phyloP scores from a whole-genome alignment of 2,888 invertebrate species.

The Noctuana brunneofusca region DNA sequence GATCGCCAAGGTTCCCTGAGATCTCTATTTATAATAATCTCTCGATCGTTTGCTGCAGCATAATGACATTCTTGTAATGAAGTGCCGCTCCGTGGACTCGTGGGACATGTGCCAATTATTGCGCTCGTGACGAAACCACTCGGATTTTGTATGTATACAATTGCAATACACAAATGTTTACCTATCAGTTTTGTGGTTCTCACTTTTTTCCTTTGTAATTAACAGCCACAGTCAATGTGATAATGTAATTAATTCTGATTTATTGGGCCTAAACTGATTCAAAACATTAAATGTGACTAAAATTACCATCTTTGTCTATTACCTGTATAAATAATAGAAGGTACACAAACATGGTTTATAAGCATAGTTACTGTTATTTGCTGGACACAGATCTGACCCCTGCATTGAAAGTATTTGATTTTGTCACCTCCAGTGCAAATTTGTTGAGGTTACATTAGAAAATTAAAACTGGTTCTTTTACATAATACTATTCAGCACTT shows the following conservation, averaged over 20 bases:
- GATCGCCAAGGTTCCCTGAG: constrained; percentile 69
- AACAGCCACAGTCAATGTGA: background rate
- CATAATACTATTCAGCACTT: background rate
- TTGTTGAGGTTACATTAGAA: background rate
- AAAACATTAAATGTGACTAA: background rate
- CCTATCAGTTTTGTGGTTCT: constrained; percentile 49
- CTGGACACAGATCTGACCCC: background rate
- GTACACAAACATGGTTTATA: background rate
- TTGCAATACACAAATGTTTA: constrained; percentile 56
- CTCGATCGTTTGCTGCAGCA: constrained; percentile 75
- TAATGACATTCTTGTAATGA: constrained; percentile 81
- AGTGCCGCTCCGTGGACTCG: constrained; percentile 72
- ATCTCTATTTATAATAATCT: constrained; percentile 80
- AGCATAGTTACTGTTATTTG: background rate
- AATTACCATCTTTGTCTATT: background rate
- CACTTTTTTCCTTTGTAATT: constrained; percentile 26
- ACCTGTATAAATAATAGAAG: background rate
- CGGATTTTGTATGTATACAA: constrained; percentile 72
- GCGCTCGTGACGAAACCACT: constrained; percentile 69
- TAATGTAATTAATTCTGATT: background rate
- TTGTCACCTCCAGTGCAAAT: background rate
- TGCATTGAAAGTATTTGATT: background rate
- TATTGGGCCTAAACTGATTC: background rate
- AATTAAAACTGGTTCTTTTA: constrained; percentile 1
- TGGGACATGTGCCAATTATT: constrained; percentile 81